Base-by-base conservation (phyloP, 2,888 invertebrate species). In the Dynastes maya region DNA sequence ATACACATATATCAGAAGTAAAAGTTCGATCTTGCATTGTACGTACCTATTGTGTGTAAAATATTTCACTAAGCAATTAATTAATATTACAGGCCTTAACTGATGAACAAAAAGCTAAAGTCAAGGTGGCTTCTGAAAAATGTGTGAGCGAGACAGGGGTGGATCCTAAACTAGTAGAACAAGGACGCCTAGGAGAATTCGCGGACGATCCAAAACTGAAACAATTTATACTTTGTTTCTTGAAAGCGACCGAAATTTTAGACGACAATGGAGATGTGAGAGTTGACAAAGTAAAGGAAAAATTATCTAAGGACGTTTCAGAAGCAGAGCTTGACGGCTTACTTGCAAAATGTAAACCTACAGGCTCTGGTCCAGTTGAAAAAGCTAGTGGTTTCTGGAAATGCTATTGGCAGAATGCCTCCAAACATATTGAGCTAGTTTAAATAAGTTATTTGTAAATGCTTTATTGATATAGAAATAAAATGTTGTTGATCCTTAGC, bases 161-260 rank as follows among this genome's bases (percentile, higher is more conserved):
- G 0, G 85, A 84, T 22, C 84, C 84, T 83, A 70, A 81, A 9
- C 40, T 83, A 49, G 79, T 83, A 22, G 76, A 80, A 29, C 82
- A 84, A 79, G 89, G 80, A 27, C 80, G 82, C 70, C 64, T 81
- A 40, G 90, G 90, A 80, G 89, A 90, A 61, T 91, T 90, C 82
- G 85, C 85, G 0, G 89, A 91, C 0, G 90, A 90, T 65, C 89
- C 89, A 8, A 85, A 82, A 0, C 81, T 91, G 0, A 90, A 90
- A 81, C 89, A 90, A 70, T 90, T 90, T 80, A 85, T 88, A 0
- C 84, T 89, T 0, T 91, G 91, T 83, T 89, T 91, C 86, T 89
- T 90, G 84, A 85, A 89, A 78, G 90, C 90, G 80, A 85, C 89
- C 1, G 90, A 89, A 0, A 89, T 90, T 72, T 80, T 91, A 13